These are phyloP conservation scores for Terebella lapidaria DNA, from an alignment of 2,888 invertebrate genomes.

Conservation along the genomic window DNA sequence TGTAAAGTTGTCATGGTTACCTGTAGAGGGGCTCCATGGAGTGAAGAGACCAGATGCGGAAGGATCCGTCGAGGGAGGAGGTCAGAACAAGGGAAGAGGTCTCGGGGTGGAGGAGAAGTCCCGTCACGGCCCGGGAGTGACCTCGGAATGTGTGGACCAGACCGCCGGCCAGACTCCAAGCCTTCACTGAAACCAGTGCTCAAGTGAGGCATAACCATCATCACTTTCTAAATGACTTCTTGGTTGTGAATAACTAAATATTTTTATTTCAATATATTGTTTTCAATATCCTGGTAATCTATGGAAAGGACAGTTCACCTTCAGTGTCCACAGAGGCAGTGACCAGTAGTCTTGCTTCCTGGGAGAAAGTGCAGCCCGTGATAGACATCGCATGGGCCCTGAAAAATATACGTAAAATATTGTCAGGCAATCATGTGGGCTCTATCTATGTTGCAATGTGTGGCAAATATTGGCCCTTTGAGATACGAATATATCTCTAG, in stretches of 20 bases:
- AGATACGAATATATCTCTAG: background rate
- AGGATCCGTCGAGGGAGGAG: slow-evolving; percentile 48
- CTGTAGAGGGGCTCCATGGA: slow-evolving; percentile 47
- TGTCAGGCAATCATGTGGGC: background rate
- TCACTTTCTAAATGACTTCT: too few relatives aligned
- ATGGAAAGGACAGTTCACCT: too few relatives aligned
- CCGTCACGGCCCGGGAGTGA: slow-evolving; percentile 47
- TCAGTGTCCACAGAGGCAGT: slow-evolving; percentile 47
- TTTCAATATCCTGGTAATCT: background rate
- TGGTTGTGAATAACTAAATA: too few relatives aligned
- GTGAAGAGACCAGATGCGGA: slow-evolving; percentile 49
- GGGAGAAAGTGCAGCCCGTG: slow-evolving; percentile 48
- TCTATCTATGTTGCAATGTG: background rate
- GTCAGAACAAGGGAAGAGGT: slow-evolving; percentile 42
- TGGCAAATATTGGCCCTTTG: background rate
- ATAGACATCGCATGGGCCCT: slow-evolving; percentile 51
- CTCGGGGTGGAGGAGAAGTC: slow-evolving; percentile 44
- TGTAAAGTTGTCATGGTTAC: too few relatives aligned
- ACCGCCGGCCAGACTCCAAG: slow-evolving; percentile 48
- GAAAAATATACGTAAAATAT: slow-evolving; percentile 7
- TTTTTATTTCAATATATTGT: too few relatives aligned
- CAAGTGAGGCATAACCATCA: too few relatives aligned
- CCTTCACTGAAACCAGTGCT: slow-evolving; percentile 43
- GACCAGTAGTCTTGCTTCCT: slow-evolving; percentile 36
- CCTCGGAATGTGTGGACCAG: slow-evolving; percentile 50